Percentiles rank a stretch among this genome's conserved stretches.
Evolutionary conservation across 2,888 invertebrate species (phyloP).

Genomic region (Norana najaformis): DNA sequence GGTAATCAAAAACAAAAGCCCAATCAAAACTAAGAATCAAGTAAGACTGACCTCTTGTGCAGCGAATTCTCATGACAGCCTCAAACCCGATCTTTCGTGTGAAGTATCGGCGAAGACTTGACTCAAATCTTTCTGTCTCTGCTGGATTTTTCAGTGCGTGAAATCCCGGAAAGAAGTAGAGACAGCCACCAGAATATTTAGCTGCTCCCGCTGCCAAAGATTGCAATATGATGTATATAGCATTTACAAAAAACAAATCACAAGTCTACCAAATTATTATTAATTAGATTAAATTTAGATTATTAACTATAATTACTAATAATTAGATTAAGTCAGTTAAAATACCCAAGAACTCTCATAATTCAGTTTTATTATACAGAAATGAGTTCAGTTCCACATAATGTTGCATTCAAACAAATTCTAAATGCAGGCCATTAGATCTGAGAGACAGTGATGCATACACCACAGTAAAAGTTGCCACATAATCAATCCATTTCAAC

Average conservation of each 20-base stretch:
- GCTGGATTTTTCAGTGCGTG: conserved; percentile 75
- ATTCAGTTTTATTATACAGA: neutral
- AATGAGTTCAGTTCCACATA: neutral
- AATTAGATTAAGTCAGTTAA: neutral
- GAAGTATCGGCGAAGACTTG: conserved; percentile 82
- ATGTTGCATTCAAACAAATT: neutral
- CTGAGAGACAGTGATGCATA: neutral
- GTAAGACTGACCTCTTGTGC: conserved; percentile 73
- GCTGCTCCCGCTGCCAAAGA: conserved; percentile 74
- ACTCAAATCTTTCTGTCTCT: conserved; percentile 75
- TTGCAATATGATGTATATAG: neutral
- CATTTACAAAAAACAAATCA: neutral
- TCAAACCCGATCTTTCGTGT: conserved; percentile 97
- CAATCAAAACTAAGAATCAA: conserved; percentile 45
- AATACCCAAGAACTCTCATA: neutral
- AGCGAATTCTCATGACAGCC: conserved; percentile 94
- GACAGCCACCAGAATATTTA: conserved; percentile 90
- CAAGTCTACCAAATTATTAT: neutral
- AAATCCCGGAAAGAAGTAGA: conserved; percentile 84
- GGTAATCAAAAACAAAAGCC: neutral
- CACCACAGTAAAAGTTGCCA: too few species aligned
- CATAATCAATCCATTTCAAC: too few species aligned
- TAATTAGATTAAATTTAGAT: neutral
- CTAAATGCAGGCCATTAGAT: neutral
- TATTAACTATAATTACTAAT: neutral